Evolutionary conservation across 1,140 invertebrate species (phyloP).

Genomic region (Nymphalis io): DNA sequence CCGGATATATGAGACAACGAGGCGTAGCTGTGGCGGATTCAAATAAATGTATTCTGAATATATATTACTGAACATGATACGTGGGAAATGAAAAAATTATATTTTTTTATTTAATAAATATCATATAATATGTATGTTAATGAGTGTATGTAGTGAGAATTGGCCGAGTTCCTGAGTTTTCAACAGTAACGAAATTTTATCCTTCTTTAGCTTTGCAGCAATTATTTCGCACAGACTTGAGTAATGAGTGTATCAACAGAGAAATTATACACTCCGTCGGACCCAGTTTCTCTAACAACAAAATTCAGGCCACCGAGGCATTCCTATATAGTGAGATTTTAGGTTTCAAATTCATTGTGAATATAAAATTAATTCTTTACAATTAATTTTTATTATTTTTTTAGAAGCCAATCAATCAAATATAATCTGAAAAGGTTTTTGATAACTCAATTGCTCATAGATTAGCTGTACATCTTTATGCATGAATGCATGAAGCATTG

Average conservation of each 20-base stretch:
- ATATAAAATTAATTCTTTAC: background rate
- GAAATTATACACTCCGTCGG: constrained; percentile 1
- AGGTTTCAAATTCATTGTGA: background rate
- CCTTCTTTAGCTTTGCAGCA: background rate
- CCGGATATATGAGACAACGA: no score
- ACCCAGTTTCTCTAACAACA: constrained; percentile 5
- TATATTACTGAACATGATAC: no score
- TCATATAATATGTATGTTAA: no score
- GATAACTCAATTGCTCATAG: no score
- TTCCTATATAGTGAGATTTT: background rate
- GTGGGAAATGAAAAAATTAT: no score
- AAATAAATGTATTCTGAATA: no score
- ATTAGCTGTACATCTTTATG: no score
- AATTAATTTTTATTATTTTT: background rate
- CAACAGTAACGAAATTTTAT: background rate
- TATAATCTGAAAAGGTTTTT: no score
- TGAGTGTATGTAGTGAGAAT: no score
- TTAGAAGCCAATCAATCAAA: background rate
- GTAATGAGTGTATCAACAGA: constrained; percentile 8
- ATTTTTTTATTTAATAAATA: no score
- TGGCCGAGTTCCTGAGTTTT: background rate
- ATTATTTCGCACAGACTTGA: background rate
- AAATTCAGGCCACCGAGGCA: background rate
- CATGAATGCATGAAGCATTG: no score
- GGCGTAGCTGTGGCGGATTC: no score